phyloP scores from a whole-genome alignment of 2,888 invertebrate species.

The Shargacucullia verbasci region DNA sequence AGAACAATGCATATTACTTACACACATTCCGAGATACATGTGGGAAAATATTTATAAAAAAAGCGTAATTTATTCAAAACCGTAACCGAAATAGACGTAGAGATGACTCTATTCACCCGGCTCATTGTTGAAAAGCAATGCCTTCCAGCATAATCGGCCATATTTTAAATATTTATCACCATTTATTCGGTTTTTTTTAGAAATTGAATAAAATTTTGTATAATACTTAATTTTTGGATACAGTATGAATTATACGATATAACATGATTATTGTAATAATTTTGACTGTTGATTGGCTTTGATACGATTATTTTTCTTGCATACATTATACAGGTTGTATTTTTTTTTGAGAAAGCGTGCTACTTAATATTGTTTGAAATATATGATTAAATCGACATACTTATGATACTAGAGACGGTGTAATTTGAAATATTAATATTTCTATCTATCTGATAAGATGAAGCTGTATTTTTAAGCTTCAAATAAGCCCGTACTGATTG shows the following conservation, averaged over 20 bases:
- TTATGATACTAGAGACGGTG: no score
- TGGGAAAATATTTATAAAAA: conserved; percentile 59
- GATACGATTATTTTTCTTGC: conserved; percentile 15
- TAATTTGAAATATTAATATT: no score
- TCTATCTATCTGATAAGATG: no score
- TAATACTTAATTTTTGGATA: conserved; percentile 56
- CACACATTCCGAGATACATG: conserved; percentile 53
- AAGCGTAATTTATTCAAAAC: conserved; percentile 71
- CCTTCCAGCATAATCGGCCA: conserved; percentile 58
- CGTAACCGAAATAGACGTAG: conserved; percentile 63
- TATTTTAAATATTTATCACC: conserved; percentile 72
- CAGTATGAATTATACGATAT: conserved; percentile 42
- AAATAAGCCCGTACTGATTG: no score
- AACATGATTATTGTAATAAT: conserved; percentile 42
- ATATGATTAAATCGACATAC: no score
- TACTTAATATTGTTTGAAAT: no score
- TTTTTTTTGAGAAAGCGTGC: conserved; percentile 1
- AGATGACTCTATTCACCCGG: conserved; percentile 74
- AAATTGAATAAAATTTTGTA: conserved; percentile 72
- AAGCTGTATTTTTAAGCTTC: no score
- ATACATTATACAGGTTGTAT: not conserved
- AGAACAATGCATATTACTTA: conserved; percentile 58
- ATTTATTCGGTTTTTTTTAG: conserved; percentile 44
- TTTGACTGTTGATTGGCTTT: conserved; percentile 39
- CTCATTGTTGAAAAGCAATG: conserved; percentile 69